Base-by-base conservation (phyloP, 2,888 invertebrate genomes). In the Rhabditoides inermis region DNA sequence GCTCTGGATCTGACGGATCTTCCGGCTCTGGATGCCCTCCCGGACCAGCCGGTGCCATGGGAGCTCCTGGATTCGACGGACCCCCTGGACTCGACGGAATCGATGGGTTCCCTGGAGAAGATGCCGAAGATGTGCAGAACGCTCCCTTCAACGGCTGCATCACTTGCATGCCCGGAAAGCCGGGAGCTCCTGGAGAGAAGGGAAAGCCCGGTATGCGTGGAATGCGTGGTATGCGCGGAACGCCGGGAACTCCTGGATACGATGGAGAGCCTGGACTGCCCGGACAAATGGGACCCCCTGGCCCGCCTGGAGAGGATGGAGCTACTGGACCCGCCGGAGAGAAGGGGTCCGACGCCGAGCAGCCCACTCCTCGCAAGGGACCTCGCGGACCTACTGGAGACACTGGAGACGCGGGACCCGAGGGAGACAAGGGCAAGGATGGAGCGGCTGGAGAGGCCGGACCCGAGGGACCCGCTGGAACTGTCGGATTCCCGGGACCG, bases 1-100 rank as follows among this genome's bases (percentile, higher is more conserved):
- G n/a, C n/a, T n/a, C 44, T 12, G 10, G 15, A 44, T 23, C 2
- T 7, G 15, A 23, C 26, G n/a, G n/a, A n/a, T n/a, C n/a, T n/a
- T n/a, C n/a, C n/a, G n/a, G n/a, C n/a, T n/a, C n/a, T n/a, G 66
- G 66, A 35, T 66, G 66, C 46, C 64, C 66, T 47, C 54, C 58
- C 25, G 66, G 66, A 51, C 62, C 66, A 35, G 55, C 63, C 47
- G 66, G 66, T 48, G 55, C 63, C 39, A 32, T 47, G n/a, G 66
- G 66, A 58, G 51, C 55, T 23, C 55, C 66, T 32, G 66, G 66
- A 49, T 51, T 54, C 26, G 56, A 60, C 37, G 62, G 60, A 46
- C 45, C 60, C 30, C 56, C 58, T 26, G 60, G 60, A 56, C 46
- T 54, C 45, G 63, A 64, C 41, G 66, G 66, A 49, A 46, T 51